phyloP scores from a whole-genome alignment of 2,888 invertebrate genomes.

The Rhagium mordax region DNA sequence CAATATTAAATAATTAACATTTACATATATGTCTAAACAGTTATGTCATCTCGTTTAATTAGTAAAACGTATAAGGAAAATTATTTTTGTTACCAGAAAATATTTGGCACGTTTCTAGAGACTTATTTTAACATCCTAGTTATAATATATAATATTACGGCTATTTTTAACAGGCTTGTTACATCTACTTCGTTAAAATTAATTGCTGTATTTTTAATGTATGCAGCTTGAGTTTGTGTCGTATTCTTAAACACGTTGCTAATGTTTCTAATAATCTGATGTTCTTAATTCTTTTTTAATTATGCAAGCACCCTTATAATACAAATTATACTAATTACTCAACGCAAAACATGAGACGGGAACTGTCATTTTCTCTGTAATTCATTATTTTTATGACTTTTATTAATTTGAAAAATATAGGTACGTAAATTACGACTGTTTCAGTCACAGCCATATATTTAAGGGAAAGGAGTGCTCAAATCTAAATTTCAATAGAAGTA shows the following conservation, averaged over 20 bases:
- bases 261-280: conserved; percentile 50
- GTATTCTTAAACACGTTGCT: conserved; percentile 40
- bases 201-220: conserved; percentile 43
- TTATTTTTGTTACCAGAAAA: conserved; percentile 37
- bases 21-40: conserved; percentile 26
- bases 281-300: conserved; percentile 52
- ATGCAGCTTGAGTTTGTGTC: conserved; percentile 25
- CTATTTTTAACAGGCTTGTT: conserved; percentile 50
- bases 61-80: conserved; percentile 26
- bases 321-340: conserved; percentile 30
- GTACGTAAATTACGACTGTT: neutral
- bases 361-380: neutral
- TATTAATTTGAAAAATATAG: neutral
- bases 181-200: conserved; percentile 49
- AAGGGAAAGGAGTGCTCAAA: no score
- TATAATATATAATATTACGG: conserved; percentile 42
- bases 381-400: neutral
- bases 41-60: conserved; percentile 27
- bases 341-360: conserved; percentile 7
- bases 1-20: conserved; percentile 31
- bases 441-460: no score
- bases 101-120: conserved; percentile 41
- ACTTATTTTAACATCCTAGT: conserved; percentile 45
- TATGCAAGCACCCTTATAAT: conserved; percentile 34
- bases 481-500: no score